Evolutionary conservation across 2,888 invertebrate genomes (phyloP).

Genomic region (Sminthurinus aureus): DNA sequence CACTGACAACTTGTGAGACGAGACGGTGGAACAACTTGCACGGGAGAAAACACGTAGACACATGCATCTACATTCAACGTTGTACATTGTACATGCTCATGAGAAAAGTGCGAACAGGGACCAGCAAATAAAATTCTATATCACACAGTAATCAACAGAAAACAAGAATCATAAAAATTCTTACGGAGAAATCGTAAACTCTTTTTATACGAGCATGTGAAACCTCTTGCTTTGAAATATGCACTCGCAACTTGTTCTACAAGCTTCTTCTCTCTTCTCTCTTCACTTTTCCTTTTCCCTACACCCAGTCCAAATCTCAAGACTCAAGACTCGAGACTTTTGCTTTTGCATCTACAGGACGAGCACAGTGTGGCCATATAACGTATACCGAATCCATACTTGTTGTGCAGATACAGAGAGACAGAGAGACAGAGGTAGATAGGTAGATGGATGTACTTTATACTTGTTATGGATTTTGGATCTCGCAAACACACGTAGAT

Average conservation of each 20-base stretch:
- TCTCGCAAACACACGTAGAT: neutral
- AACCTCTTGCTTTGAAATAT: too few relatives aligned
- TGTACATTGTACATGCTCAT: neutral
- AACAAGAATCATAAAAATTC: slow-evolving; percentile 60
- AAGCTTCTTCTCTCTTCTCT: neutral
- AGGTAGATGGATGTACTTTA: too few relatives aligned
- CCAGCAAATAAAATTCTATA: slow-evolving; percentile 58
- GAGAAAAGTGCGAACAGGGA: slow-evolving; percentile 27
- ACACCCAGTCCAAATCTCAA: neutral
- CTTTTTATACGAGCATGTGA: slow-evolving; percentile 34
- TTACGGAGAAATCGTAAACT: slow-evolving; percentile 53
- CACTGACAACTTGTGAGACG: neutral
- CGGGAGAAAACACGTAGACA: slow-evolving; percentile 6
- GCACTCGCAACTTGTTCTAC: too few relatives aligned
- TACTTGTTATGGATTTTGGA: too few relatives aligned
- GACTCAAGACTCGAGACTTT: neutral
- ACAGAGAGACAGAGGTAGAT: too few relatives aligned
- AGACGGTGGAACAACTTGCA: neutral
- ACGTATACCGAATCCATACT: too few relatives aligned
- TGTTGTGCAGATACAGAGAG: too few relatives aligned
- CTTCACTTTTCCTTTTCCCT: neutral
- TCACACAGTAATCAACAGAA: slow-evolving; percentile 59
- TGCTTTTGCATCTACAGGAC: too few relatives aligned
- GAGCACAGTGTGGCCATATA: too few relatives aligned
- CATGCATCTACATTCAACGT: too few relatives aligned